A percentile compares a stretch with the other conserved stretches of the same genome.
Conservation (phyloP, 2,888 invertebrate species). For the Agriopis aurantiaria region DNA sequence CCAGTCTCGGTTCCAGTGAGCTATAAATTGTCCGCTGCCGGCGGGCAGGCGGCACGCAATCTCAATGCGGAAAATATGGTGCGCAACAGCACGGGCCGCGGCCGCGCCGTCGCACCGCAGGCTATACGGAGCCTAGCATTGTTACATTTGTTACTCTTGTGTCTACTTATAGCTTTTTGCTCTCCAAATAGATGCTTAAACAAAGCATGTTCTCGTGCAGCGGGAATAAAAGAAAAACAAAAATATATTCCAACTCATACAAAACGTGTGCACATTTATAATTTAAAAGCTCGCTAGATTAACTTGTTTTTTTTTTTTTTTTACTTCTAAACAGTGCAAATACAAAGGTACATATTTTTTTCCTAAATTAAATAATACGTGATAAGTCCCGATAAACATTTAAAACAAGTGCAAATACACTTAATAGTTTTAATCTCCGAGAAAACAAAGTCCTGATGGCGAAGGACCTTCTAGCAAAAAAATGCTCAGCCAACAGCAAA, state of each 20-base stretch:
- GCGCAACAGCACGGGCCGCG: conserved; percentile 39
- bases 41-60: conserved; percentile 84
- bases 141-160: conserved; percentile 25
- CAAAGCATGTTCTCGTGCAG: conserved; percentile 9
- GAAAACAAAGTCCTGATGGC: too few relatives aligned
- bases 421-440: too few relatives aligned
- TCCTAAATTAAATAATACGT: too few relatives aligned
- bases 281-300: background rate
- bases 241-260: background rate
- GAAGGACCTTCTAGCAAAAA: too few relatives aligned
- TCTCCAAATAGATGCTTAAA: conserved; percentile 25
- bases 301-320: background rate
- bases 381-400: too few relatives aligned
- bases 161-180: conserved; percentile 20
- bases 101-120: conserved; percentile 13
- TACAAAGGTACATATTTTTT: too few relatives aligned
- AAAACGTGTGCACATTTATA: background rate
- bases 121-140: conserved; percentile 41
- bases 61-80: conserved; percentile 82
- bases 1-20: conserved; percentile 68
- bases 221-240: background rate
- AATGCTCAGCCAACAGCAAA: too few relatives aligned
- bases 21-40: conserved; percentile 83
- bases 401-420: too few relatives aligned
- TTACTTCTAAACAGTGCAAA: too few relatives aligned